phyloP scores from a whole-genome alignment of 2,888 invertebrate species.

The Fragum sueziense region DNA sequence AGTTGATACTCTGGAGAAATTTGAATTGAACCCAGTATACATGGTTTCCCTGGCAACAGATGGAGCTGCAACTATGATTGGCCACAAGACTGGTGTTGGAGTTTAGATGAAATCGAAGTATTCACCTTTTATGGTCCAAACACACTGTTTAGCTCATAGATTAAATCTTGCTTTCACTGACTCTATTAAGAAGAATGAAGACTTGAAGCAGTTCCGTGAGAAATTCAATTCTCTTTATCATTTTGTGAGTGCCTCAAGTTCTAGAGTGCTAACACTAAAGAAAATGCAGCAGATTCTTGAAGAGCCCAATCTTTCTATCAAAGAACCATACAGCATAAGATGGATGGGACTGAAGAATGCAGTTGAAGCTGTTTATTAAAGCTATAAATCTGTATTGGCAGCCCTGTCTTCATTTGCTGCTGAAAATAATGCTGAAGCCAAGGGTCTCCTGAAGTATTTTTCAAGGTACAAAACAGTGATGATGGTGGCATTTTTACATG shows the following conservation, averaged over 20 bases:
- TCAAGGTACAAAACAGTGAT: conserved; percentile 20
- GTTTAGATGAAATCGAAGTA: too few relatives aligned
- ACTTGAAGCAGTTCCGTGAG: conserved; percentile 41
- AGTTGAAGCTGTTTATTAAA: conserved; percentile 43
- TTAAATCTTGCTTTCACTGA: not conserved
- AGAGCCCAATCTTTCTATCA: conserved; percentile 18
- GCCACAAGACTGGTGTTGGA: too few relatives aligned
- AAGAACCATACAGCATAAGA: conserved; percentile 40
- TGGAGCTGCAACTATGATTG: too few relatives aligned
- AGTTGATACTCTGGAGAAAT: too few relatives aligned
- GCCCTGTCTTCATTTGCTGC: conserved; percentile 32
- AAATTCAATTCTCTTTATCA: conserved; percentile 21
- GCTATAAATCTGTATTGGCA: conserved; percentile 33
- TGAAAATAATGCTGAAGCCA: conserved; percentile 32
- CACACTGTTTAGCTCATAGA: not conserved
- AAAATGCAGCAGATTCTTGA: not conserved
- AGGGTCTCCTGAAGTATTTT: conserved; percentile 29
- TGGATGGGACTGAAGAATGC: conserved; percentile 43
- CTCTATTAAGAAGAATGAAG: conserved; percentile 23
- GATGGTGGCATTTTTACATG: conserved; percentile 2
- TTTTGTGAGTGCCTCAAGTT: not conserved
- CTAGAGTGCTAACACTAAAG: not conserved
- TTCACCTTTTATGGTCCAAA: not conserved
- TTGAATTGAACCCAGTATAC: too few relatives aligned
- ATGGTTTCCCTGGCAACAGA: too few relatives aligned